phyloP scores from a whole-genome alignment of 2,113 vertebrate species.

The Gnathonemus longibarbis region DNA sequence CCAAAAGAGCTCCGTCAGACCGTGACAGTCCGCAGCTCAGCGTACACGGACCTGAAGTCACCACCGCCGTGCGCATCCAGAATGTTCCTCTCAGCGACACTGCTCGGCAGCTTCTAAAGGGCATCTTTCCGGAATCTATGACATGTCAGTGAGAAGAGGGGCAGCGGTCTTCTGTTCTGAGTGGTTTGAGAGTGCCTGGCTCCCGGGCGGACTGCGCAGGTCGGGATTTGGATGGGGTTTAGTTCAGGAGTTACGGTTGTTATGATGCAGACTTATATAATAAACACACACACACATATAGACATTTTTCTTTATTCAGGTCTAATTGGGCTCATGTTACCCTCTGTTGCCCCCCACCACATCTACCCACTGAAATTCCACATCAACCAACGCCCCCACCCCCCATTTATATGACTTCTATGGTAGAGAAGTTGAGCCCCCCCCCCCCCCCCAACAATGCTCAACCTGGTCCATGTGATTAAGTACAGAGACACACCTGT shows the following conservation, averaged over 20 bases:
- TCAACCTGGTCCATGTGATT: constrained; percentile 29
- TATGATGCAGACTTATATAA: background rate
- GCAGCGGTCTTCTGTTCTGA: background rate
- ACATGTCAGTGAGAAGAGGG: background rate
- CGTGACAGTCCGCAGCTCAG: background rate
- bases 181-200: background rate
- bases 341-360: background rate
- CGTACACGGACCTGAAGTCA: background rate
- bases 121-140: background rate
- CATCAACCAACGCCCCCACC: background rate
- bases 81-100: background rate
- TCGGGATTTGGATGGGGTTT: background rate
- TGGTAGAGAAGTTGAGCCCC: background rate
- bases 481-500: constrained; percentile 24
- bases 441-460: background rate
- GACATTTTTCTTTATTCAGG: background rate
- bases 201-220: background rate
- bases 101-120: background rate
- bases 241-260: background rate
- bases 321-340: background rate
- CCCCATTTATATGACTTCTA: background rate
- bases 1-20: background rate
- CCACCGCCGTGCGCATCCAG: background rate
- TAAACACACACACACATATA: background rate
- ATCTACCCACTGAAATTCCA: background rate